These are phyloP conservation scores for Ciconia maguari DNA, from an alignment of 2,113 vertebrate species.

Conservation along the genomic window DNA sequence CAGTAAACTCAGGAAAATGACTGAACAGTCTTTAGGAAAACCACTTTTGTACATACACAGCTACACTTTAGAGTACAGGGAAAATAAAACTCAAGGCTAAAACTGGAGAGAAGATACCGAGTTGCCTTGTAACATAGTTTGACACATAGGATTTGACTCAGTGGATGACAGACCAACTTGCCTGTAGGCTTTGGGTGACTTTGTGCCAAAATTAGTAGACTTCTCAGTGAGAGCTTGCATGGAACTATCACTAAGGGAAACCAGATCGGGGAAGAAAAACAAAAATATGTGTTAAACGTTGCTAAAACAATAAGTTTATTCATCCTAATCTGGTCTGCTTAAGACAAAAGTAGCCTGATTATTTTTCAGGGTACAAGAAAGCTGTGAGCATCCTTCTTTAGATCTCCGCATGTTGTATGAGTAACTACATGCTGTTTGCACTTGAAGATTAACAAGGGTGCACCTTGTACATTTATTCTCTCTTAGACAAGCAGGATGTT, in stretches of 20 bases:
- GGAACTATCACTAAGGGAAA: neutral
- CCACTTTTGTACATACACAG: neutral
- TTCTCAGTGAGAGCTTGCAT: neutral
- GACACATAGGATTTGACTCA: conserved; percentile 42
- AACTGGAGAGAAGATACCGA: neutral
- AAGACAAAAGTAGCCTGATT: neutral
- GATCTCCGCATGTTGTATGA: neutral
- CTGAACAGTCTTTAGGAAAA: neutral
- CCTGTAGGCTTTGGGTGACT: neutral
- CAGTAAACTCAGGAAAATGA: neutral
- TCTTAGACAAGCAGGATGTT: neutral
- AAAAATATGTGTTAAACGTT: neutral
- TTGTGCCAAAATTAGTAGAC: conserved; percentile 45
- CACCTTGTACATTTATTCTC: neutral
- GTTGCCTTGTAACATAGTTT: neutral
- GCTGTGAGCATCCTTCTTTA: neutral
- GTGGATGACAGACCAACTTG: neutral
- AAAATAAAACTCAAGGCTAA: conserved; percentile 11
- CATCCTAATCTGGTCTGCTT: neutral
- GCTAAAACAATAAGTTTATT: neutral
- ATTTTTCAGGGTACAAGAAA: neutral
- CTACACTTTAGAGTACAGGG: neutral
- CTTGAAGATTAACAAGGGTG: neutral
- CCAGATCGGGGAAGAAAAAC: neutral
- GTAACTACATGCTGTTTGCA: neutral